phyloP scores from a whole-genome alignment of 2,888 invertebrate species.

The Camponotus fellah region DNA sequence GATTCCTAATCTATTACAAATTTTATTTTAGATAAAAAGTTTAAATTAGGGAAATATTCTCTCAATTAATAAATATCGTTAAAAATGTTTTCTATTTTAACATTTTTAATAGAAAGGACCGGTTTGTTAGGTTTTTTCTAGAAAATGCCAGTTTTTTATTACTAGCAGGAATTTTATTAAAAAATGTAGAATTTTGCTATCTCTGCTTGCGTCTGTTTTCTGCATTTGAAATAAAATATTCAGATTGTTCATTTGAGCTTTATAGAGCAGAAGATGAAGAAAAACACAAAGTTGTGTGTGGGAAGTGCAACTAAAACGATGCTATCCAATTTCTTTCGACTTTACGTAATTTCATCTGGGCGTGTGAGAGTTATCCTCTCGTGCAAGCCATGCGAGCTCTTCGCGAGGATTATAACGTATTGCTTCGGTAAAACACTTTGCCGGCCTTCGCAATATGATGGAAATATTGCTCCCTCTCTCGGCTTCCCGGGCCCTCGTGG shows the following conservation, averaged over 20 bases:
- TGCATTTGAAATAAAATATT: constrained; percentile 11
- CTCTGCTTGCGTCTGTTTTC: background rate
- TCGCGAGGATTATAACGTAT: constrained; percentile 38
- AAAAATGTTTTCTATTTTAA: too few relatives aligned
- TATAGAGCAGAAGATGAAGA: background rate
- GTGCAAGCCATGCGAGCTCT: constrained; percentile 30
- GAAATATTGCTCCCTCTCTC: constrained; percentile 39
- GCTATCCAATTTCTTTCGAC: constrained; percentile 21
- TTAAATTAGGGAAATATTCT: too few relatives aligned
- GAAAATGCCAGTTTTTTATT: too few relatives aligned
- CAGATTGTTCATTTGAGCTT: background rate
- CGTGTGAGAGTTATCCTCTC: background rate
- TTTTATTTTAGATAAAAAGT: too few relatives aligned
- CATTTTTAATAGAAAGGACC: too few relatives aligned
- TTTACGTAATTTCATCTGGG: constrained; percentile 12
- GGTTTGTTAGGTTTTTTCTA: too few relatives aligned
- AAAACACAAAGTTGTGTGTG: background rate
- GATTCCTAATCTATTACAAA: too few relatives aligned
- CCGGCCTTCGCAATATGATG: constrained; percentile 42
- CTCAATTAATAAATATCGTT: too few relatives aligned
- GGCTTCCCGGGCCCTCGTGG: background rate
- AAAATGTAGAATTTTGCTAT: too few relatives aligned
- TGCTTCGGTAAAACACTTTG: constrained; percentile 44
- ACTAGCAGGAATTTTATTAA: too few relatives aligned
- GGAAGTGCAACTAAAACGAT: constrained; percentile 11